Percentiles rank a stretch among this genome's conserved stretches.
phyloP scores from a whole-genome alignment of 92 coral and sea anemone genomes.

The Epizoanthus ramosus region DNA sequence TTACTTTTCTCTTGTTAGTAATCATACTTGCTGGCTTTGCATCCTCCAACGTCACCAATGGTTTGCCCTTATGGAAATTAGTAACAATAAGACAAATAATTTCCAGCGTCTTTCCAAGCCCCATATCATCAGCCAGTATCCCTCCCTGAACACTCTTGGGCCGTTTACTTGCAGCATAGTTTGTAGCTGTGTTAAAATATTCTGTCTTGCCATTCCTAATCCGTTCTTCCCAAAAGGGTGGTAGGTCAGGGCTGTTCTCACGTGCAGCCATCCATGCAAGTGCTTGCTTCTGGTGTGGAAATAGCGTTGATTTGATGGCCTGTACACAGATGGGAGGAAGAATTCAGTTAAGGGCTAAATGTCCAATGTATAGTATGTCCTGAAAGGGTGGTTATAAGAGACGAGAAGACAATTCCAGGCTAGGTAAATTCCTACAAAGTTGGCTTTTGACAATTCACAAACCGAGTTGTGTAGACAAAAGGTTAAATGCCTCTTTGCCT shows the following conservation, averaged over 20 bases:
- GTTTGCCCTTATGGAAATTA: conserved; percentile 72
- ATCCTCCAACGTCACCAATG: conserved; percentile 72
- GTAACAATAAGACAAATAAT: conserved; percentile 71
- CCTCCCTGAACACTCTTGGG: conserved; percentile 77
- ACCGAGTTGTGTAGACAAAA: no score
- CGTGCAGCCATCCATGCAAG: conserved; percentile 84
- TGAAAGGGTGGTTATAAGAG: no score
- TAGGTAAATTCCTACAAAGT: no score
- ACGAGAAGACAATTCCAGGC: no score
- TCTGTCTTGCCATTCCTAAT: conserved; percentile 52
- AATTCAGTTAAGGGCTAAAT: no score
- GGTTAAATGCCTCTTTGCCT: no score
- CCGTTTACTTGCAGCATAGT: conserved; percentile 60
- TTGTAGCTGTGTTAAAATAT: conserved; percentile 80
- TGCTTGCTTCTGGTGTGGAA: conserved; percentile 78
- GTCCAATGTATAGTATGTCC: no score
- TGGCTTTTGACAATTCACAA: no score
- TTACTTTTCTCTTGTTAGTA: conserved; percentile 4
- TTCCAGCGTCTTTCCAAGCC: conserved; percentile 84
- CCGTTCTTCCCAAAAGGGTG: conserved; percentile 80
- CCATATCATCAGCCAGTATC: conserved; percentile 88
- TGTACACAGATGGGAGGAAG: neutral
- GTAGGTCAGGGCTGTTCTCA: conserved; percentile 70
- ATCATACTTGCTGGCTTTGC: conserved; percentile 41
- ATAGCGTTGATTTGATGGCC: conserved; percentile 74